Base-by-base conservation (phyloP, 2,888 invertebrate genomes). In the Patella ulyssiponensis region DNA sequence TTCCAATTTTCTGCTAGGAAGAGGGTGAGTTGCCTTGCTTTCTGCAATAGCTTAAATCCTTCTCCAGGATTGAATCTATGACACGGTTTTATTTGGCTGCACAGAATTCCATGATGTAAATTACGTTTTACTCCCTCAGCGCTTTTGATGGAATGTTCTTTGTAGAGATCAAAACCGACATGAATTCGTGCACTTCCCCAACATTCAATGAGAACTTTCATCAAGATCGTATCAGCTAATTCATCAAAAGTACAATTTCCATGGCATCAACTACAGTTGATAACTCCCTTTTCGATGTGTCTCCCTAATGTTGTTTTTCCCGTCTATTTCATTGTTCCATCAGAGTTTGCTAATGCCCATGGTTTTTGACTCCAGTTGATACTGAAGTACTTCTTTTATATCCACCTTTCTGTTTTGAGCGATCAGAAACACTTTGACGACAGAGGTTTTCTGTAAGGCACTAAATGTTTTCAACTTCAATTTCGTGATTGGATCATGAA, bases 381-480 rank as follows among this genome's bases (percentile, higher is more conserved):
- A 56, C 5, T 12, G 12, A 51, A 78, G 74, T n/a, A 76, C 76
- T 17, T 76, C 20, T 52, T 44, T 76, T 53, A 76, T 79, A 27
- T 79, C 71, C 44, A 79, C 52, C 33, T 78, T 44, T 70, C 79
- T 73, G 70, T 51, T 79, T 20, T 69, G 64, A 23, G 71, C 79
- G 5, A 79, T 53, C 17, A 79, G 56, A 15, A 1, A 1, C 14
- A 11, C 1, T 44, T 71, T 27, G 33, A 33, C 33, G 33, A 33
- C 33, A 33, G 33, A 33, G 3, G 4, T 33, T 33, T 17, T n/a
- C 20, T n/a, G 20, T 4, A 33, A 44, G 44, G 44, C 44, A 44
- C 44, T 7, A 75, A 81, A 79, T 74, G 74, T 82, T 71, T 83
- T 81, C 77, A 83, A 74, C 64, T 80, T 83, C 54, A 77, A 71